A percentile compares a stretch with the other conserved stretches of the same genome.
Evolutionary conservation across 2,888 invertebrate genomes (phyloP).

Genomic region (Hypomecis atomaria): DNA sequence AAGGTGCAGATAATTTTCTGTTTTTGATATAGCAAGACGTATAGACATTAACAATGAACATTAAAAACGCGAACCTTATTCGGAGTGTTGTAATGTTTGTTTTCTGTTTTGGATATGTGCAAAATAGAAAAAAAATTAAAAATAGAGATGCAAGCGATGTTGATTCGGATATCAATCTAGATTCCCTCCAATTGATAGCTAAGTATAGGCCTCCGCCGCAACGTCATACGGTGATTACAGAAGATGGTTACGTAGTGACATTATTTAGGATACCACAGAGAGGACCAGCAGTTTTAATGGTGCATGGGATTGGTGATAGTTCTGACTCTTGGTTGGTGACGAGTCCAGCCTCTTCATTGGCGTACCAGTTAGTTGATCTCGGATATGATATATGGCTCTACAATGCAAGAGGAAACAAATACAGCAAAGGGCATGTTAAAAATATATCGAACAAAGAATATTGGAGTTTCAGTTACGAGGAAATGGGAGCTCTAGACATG

Average conservation of each 20-base stretch:
- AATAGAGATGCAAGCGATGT: constrained; percentile 45
- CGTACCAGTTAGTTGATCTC: constrained; percentile 63
- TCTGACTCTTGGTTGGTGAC: constrained; percentile 75
- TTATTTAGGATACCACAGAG: constrained; percentile 63
- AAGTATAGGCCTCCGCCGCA: constrained; percentile 63
- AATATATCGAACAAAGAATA: constrained; percentile 58
- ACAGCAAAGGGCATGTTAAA: constrained; percentile 64
- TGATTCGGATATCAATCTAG: constrained; percentile 61
- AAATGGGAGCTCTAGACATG: constrained; percentile 72
- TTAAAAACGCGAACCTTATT: constrained; percentile 45
- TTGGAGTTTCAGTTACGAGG: constrained; percentile 75
- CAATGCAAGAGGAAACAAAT: constrained; percentile 74
- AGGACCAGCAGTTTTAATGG: constrained; percentile 70
- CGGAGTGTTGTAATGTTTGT: constrained; percentile 49
- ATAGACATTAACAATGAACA: constrained; percentile 49
- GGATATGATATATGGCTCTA: constrained; percentile 75
- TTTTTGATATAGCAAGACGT: constrained; percentile 54
- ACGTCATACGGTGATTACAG: constrained; percentile 62
- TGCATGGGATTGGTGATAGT: constrained; percentile 73
- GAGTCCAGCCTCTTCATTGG: constrained; percentile 65
- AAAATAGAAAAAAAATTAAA: constrained; percentile 39
- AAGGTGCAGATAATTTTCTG: constrained; percentile 47
- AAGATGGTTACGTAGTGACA: constrained; percentile 69
- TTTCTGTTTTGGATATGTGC: constrained; percentile 46
- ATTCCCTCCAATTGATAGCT: constrained; percentile 65